Evolutionary conservation across 2,113 vertebrate species (phyloP).

Genomic region (Pandion haliaetus): DNA sequence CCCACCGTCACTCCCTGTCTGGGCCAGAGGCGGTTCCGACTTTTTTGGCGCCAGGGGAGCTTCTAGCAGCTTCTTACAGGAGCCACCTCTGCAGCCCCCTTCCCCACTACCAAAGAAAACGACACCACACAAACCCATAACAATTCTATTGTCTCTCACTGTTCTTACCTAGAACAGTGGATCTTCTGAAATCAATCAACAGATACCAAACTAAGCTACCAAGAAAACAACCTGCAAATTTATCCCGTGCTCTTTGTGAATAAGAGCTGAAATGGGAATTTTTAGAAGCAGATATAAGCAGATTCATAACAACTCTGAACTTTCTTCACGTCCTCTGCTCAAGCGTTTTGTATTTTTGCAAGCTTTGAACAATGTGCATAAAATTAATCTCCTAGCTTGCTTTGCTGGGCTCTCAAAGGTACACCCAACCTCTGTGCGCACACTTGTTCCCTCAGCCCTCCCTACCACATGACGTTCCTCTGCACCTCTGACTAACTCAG

Average conservation of each 20-base stretch:
- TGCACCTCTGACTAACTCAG: constrained; percentile 36
- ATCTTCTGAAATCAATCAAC: neutral
- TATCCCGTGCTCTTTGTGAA: neutral
- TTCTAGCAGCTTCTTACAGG: too few species aligned
- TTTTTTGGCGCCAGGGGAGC: too few species aligned
- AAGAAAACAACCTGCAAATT: neutral
- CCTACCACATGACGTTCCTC: neutral
- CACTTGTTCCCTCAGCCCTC: neutral
- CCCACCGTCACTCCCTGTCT: too few species aligned
- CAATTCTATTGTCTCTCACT: neutral
- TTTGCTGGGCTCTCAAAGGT: neutral
- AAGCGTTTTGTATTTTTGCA: neutral
- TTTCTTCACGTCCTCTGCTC: neutral
- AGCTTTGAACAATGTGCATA: neutral
- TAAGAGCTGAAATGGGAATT: neutral
- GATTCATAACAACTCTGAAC: neutral
- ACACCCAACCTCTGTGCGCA: neutral
- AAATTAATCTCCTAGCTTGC: neutral
- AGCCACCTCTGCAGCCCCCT: too few species aligned
- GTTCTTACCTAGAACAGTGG: neutral
- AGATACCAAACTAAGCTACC: neutral
- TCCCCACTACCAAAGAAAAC: too few species aligned
- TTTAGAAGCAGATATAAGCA: neutral
- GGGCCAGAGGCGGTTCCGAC: too few species aligned
- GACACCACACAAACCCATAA: too few species aligned